These are phyloP conservation scores for Dinomys branickii DNA, from an alignment of 2,113 vertebrate species.

Conservation along the genomic window DNA sequence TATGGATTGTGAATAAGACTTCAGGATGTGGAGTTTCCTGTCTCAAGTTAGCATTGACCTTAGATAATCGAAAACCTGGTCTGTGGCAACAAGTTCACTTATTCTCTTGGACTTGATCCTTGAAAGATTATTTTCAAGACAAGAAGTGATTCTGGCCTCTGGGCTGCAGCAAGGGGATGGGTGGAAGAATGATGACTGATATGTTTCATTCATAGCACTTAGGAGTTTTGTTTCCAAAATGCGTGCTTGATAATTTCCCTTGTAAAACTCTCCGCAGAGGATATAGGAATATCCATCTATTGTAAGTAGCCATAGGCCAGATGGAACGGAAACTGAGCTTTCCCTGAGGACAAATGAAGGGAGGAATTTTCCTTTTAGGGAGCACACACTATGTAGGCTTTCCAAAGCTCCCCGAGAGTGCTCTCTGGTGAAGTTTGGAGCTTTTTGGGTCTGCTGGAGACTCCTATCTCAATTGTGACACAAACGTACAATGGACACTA, in stretches of 20 bases:
- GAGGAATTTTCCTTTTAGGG: background rate
- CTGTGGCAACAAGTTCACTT: background rate
- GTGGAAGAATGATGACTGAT: background rate
- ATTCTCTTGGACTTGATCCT: background rate
- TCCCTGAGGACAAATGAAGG: background rate
- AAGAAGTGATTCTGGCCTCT: slow-evolving; percentile 37
- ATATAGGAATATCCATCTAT: background rate
- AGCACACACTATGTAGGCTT: background rate
- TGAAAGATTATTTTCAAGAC: slow-evolving; percentile 39
- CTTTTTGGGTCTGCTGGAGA: slow-evolving; percentile 3
- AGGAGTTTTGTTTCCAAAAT: slow-evolving; percentile 35
- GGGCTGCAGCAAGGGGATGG: background rate
- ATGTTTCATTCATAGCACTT: slow-evolving; percentile 8
- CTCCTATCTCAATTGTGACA: background rate
- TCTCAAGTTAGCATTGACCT: background rate
- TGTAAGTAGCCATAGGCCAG: background rate
- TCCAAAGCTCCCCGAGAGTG: background rate
- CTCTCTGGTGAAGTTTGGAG: background rate
- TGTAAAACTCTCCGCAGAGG: background rate
- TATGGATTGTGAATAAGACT: slow-evolving; percentile 64
- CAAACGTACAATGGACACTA: background rate
- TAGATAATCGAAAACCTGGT: slow-evolving; percentile 5
- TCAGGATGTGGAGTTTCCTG: slow-evolving; percentile 45
- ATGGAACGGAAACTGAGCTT: background rate
- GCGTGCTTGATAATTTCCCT: slow-evolving; percentile 4